A percentile compares a stretch with the other conserved stretches of the same genome.
phyloP scores from a whole-genome alignment of 2,797 vertebrate species.

The Euphonia xanthogaster region DNA sequence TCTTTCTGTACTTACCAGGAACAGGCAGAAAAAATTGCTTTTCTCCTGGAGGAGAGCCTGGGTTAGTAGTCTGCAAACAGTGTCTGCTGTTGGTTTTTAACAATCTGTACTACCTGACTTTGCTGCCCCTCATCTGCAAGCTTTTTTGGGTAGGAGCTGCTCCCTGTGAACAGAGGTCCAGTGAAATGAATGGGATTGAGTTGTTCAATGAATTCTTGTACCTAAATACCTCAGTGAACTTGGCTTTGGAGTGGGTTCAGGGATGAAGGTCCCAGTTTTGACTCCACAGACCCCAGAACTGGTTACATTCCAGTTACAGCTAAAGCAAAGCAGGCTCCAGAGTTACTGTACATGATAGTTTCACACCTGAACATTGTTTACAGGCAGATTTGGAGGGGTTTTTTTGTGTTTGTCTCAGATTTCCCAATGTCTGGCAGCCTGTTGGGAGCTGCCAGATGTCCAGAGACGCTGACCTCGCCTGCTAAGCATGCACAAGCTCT shows the following conservation, averaged over 20 bases:
- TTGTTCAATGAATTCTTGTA: neutral
- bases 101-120: neutral
- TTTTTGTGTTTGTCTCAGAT: neutral
- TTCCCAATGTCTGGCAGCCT: slow-evolving; percentile 32
- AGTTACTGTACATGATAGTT: neutral
- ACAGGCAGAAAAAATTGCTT: neutral
- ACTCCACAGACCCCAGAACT: neutral
- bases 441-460: slow-evolving; percentile 41
- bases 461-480: neutral
- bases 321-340: neutral
- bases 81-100: neutral
- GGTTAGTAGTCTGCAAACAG: neutral
- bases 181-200: neutral
- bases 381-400: neutral
- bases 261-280: neutral
- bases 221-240: neutral
- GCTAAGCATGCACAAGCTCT: neutral
- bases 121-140: neutral
- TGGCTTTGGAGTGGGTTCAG: neutral
- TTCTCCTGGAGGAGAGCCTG: neutral
- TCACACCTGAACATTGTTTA: neutral
- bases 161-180: neutral
- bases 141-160: neutral
- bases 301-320: neutral
- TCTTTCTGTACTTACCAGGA: neutral